Percentiles rank a stretch among this genome's conserved stretches.
phyloP scores from a whole-genome alignment of 2,888 invertebrate genomes.

The Chirona hameri region DNA sequence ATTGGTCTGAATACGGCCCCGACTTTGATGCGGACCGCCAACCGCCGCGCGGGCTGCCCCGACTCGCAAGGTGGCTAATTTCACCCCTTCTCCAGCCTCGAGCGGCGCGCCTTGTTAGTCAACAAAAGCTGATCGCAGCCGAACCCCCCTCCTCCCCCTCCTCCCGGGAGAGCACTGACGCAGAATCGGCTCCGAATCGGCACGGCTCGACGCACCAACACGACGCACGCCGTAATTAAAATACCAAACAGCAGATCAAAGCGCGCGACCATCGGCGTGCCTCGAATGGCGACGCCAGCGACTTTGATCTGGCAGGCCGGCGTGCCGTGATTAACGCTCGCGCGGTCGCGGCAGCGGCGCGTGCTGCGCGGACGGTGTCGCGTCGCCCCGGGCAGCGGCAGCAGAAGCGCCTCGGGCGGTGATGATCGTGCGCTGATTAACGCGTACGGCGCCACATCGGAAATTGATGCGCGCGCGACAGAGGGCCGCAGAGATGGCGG shows the following conservation, averaged over 20 bases:
- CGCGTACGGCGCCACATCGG: neutral
- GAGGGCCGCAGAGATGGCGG: neutral
- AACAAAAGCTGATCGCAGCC: neutral
- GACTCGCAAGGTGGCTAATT: neutral
- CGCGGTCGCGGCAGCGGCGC: neutral
- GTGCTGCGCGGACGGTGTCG: neutral
- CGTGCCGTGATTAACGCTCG: neutral
- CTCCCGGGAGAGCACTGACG: neutral
- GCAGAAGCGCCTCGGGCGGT: neutral
- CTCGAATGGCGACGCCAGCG: neutral
- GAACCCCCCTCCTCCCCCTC: neutral
- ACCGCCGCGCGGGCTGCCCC: neutral
- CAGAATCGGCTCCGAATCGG: neutral
- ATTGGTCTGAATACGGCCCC: neutral
- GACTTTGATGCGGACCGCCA: neutral
- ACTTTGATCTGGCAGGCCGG: neutral
- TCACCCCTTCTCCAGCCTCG: neutral
- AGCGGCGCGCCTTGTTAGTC: constrained; percentile 6
- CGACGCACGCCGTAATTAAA: constrained; percentile 1
- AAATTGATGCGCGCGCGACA: neutral
- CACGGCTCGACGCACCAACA: neutral
- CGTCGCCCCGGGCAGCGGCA: neutral
- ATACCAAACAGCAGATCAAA: constrained; percentile 26
- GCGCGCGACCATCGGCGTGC: neutral
- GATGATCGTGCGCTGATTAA: no score